Evolutionary conservation across 2,888 invertebrate genomes (phyloP), one percentile per base, ranked within the genome.

Genomic region (Piscicola geometra): DNA sequence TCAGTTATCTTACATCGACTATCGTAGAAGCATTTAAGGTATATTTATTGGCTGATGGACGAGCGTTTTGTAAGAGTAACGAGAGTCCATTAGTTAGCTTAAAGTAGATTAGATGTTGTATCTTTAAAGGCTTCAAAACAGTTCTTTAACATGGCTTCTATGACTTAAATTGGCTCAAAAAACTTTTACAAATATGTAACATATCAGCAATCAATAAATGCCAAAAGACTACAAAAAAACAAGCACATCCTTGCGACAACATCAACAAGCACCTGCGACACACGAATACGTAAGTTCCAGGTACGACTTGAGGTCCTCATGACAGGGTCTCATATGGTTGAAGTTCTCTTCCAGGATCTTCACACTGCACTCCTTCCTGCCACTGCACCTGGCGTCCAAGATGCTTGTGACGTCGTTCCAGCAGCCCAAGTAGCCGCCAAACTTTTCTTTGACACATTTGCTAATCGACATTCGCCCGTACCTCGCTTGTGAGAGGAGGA

Each of bases 251-350:
- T 3, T 25, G 60, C 60, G 5, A 25, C 25, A 25, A 9, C 25
- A 18, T 21, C 5, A 3, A 9, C 5, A 9, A 18, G 3, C 60
- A 67, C 67, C 67, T 30, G 28, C 15, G 35, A 67, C 33, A 67
- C 67, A 67, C 9, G 67, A 3, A n/a, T 67, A 35, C 3, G 67
- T 21, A 32, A 67, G 30, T 35, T 67, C 67, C 5, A 67, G 67
- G 33, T 67, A 67, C 21, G 67, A 67, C 67, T 67, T 67, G 32
- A 67, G 67, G 35, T 67, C 67, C 5, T 67, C 67, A n/a, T 67
- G 67, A 28, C 67, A 67, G 3, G 67, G 67, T 33, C 67, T 32
- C 32, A 67, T 32, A n/a, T 67, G 21, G 5, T 67, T 32, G 30
- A 67, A 67, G n/a, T 67, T 67, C 30, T 67, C 67, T 15, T 67